Conservation (phyloP, 1,140 invertebrate genomes). For the Lepeophtheirus salmonis region DNA sequence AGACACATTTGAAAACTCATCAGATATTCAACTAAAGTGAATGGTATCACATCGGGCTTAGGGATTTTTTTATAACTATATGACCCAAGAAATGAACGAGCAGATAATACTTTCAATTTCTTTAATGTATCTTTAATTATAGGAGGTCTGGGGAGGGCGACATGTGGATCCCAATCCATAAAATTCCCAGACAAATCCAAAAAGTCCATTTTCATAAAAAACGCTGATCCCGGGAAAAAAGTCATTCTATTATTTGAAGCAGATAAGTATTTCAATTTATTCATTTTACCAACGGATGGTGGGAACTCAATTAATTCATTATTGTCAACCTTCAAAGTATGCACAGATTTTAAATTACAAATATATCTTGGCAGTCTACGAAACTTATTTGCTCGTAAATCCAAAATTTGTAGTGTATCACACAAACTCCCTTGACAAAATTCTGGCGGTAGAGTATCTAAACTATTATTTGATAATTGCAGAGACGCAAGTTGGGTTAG, state of each 20-base stretch:
- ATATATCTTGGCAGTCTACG: neutral
- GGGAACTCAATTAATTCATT: neutral
- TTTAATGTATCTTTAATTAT: no score
- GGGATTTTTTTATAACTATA: no score
- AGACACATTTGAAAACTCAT: neutral
- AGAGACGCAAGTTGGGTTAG: neutral
- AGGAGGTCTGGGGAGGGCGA: neutral
- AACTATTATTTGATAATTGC: neutral
- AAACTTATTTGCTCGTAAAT: neutral
- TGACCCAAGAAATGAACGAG: neutral
- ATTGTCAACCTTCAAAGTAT: neutral
- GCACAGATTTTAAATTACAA: neutral
- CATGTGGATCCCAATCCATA: neutral
- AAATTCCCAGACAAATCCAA: neutral
- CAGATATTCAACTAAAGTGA: neutral
- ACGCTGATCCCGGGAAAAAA: neutral
- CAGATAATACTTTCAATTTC: no score
- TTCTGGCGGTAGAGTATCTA: neutral
- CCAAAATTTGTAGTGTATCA: neutral
- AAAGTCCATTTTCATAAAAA: constrained; percentile 6
- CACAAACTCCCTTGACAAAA: neutral
- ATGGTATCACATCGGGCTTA: neutral
- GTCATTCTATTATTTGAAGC: neutral
- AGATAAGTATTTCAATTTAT: neutral
- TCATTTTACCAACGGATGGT: neutral